Evolutionary conservation across 2,797 vertebrate species (phyloP).

Genomic region (Peromyscus aztecus): DNA sequence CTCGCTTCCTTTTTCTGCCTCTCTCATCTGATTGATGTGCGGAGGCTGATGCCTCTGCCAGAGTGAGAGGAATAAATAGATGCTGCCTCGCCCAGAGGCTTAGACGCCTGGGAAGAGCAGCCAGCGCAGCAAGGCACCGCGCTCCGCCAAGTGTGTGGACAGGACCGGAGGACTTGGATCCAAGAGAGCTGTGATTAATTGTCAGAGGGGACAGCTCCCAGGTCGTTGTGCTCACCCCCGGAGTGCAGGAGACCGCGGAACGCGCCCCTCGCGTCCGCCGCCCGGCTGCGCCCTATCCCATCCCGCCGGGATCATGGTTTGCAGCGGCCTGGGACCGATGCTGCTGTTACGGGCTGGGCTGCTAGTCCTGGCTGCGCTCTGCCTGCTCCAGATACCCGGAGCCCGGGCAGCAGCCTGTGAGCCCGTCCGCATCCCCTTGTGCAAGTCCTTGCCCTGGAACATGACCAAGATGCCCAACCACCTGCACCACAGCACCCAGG

Average conservation of each 20-base stretch:
- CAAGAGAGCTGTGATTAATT: conserved; percentile 44
- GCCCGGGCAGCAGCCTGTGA: conserved; percentile 93
- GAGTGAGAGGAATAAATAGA: conserved; percentile 71
- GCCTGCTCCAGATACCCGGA: conserved; percentile 85
- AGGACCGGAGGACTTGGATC: conserved; percentile 65
- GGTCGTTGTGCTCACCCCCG: conserved; percentile 32
- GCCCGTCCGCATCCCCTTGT: conserved; percentile 96
- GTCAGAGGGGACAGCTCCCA: conserved; percentile 30
- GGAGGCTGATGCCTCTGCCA: conserved; percentile 57
- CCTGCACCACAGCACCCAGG: conserved; percentile 99
- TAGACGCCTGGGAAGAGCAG: conserved; percentile 49
- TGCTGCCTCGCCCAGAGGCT: conserved; percentile 51
- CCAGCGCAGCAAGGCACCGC: conserved; percentile 29
- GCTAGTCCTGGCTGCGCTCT: conserved; percentile 85
- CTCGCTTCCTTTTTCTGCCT: neutral
- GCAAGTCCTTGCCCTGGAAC: conserved; percentile 97
- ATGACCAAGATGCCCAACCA: conserved; percentile 99
- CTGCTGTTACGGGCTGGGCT: conserved; percentile 61
- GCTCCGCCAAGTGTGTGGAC: conserved; percentile 66
- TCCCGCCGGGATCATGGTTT: conserved; percentile 64
- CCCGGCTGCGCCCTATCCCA: neutral
- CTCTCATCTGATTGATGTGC: conserved; percentile 40
- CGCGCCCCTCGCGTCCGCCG: conserved; percentile 1
- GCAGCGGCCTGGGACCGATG: conserved; percentile 30
- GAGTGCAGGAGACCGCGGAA: neutral